Evolutionary conservation across 2,888 invertebrate genomes (phyloP).

Genomic region (Drosophila rellima): DNA sequence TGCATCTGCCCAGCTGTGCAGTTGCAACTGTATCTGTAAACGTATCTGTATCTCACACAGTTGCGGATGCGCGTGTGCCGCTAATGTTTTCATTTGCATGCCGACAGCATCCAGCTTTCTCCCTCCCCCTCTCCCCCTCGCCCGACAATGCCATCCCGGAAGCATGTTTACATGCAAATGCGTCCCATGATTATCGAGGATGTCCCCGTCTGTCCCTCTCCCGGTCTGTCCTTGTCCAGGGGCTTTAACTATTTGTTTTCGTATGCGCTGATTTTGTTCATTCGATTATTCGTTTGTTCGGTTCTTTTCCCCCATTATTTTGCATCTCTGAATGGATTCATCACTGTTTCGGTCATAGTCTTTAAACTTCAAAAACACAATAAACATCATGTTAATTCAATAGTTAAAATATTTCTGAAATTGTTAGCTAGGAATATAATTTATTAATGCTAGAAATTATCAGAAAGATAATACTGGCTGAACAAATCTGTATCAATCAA

Average conservation of each 20-base stretch:
- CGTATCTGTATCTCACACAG: constrained; percentile 35
- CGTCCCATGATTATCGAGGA: constrained; percentile 69
- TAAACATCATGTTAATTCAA: neutral
- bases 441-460: neutral
- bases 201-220: constrained; percentile 7
- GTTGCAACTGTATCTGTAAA: constrained; percentile 35
- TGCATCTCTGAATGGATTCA: neutral
- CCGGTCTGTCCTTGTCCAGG: constrained; percentile 1
- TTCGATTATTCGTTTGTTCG: constrained; percentile 20
- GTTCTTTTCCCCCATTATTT: constrained; percentile 5
- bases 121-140: too few species aligned
- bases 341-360: neutral
- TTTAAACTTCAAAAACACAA: neutral
- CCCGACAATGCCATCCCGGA: constrained; percentile 27
- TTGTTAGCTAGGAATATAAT: neutral
- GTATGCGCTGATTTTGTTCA: constrained; percentile 56
- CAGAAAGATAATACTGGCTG: neutral
- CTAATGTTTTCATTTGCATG: constrained; percentile 81
- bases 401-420: neutral
- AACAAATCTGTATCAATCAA: neutral
- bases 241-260: constrained; percentile 61
- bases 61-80: constrained; percentile 61
- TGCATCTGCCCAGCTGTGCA: constrained; percentile 30
- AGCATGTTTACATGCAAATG: constrained; percentile 76
- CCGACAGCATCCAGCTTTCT: constrained; percentile 45